Conservation (phyloP, 2,888 invertebrate species). For the Synanthedon tipuliformis region DNA sequence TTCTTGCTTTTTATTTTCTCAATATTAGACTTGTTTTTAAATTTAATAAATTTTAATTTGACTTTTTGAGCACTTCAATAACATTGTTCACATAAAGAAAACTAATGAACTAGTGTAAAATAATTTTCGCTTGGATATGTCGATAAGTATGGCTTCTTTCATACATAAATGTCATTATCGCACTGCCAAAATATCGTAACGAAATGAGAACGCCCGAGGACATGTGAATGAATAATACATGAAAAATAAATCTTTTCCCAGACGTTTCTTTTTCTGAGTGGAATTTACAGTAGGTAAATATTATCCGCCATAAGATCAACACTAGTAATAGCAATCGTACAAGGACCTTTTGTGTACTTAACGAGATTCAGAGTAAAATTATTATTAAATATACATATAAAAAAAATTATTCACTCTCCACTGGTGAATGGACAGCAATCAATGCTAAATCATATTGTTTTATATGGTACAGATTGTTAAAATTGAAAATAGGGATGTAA, state of each 20-base stretch:
- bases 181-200: slow-evolving; percentile 47
- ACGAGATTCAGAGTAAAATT: no score
- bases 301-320: slow-evolving; percentile 19
- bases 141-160: no score
- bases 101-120: no score
- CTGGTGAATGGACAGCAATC: no score
- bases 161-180: slow-evolving; percentile 50
- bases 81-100: no score
- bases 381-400: slow-evolving; percentile 4
- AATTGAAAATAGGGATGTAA: no score
- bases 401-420: no score
- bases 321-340: not conserved
- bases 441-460: no score
- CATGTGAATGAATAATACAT: slow-evolving; percentile 63
- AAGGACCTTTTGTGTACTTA: not conserved
- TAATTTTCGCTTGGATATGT: no score
- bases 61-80: not conserved
- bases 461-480: no score
- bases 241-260: slow-evolving; percentile 58
- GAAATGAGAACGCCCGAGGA: slow-evolving; percentile 59
- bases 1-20: not conserved
- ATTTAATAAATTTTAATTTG: not conserved
- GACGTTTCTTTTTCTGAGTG: slow-evolving; percentile 40
- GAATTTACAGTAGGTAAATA: slow-evolving; percentile 48
- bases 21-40: not conserved